Base-by-base conservation (phyloP, 2,113 vertebrate genomes). In the Hirundichthys speculiger region DNA sequence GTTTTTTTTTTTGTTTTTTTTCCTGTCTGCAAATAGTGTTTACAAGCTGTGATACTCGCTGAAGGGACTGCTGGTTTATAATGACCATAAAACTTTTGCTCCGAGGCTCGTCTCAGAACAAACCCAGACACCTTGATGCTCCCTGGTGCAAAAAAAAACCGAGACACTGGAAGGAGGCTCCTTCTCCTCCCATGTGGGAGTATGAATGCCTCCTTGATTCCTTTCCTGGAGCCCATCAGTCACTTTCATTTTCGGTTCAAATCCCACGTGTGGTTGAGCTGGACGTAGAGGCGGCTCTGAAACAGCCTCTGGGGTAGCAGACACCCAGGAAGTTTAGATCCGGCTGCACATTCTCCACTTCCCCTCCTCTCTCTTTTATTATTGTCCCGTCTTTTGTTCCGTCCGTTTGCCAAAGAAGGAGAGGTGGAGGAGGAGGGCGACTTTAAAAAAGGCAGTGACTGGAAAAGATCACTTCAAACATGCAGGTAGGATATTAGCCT, bases 361-460 rank as follows among this genome's bases (percentile, higher is more conserved):
- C 53, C 50, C 63, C 42, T 61, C 40, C 38, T 52, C 55, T 40
- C 41, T 20, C 47, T 70, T n/a, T 39, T 48, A 46, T 75, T 69
- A 66, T 42, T 59, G 75, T 75, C 59, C 55, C 59, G 13, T 66
- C 57, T 50, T 73, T 83, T 86, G 76, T 74, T 63, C 52, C 52
- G 42, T 20, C n/a, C n/a, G 38, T 68, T 79, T 73, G 75, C 64
- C 53, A 38, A 73, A 46, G 65, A 67, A 45, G 40, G 49, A 41
- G 38, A 9, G 24, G 42, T 40, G 24, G 43, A 14, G n/a, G 43
- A 14, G n/a, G 55, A 59, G 47, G 42, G 56, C 24, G 13, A 54
- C 62, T 54, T 60, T 42, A 18, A 45, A 71, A n/a, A 58, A 62
- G 15, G 12, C 18, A 39, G 34, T 55, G 24, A 43, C 34, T 64